These are phyloP conservation scores for Willowsia nigromaculata DNA, from an alignment of 2,888 invertebrate species.

Conservation along the genomic window DNA sequence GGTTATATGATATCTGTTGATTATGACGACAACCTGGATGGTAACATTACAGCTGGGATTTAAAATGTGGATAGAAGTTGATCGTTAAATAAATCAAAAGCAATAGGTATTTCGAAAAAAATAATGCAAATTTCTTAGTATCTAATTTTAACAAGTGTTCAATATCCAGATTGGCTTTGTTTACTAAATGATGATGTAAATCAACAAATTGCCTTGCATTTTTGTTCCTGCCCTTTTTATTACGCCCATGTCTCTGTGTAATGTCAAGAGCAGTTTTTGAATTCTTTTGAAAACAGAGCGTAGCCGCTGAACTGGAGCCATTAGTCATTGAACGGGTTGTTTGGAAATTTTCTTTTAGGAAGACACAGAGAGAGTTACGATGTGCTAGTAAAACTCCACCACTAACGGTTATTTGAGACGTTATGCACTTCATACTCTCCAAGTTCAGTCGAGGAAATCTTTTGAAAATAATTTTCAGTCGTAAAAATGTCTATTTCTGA, in stretches of 20 bases:
- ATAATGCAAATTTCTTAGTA: background rate
- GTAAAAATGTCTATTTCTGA: constrained; percentile 49
- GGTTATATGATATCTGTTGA: background rate
- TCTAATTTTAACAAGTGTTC: too few species aligned
- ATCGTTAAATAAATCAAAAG: too few species aligned
- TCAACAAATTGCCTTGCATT: background rate
- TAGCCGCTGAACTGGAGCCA: constrained; percentile 25
- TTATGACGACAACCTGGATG: background rate
- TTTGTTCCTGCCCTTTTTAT: background rate
- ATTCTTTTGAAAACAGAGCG: constrained; percentile 15
- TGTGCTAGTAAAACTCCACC: background rate
- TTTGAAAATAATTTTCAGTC: constrained; percentile 59
- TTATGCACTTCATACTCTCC: background rate
- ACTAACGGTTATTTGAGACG: constrained; percentile 63
- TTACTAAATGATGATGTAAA: background rate
- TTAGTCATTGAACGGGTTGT: constrained; percentile 54
- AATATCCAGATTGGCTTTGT: background rate
- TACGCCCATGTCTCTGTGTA: background rate
- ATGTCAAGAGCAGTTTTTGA: background rate
- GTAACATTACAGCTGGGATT: too few species aligned
- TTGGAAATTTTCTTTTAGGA: constrained; percentile 22
- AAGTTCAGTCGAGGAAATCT: constrained; percentile 32
- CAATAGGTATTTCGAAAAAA: background rate
- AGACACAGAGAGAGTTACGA: constrained; percentile 51
- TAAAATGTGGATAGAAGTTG: too few species aligned